Evolutionary conservation across 2,888 invertebrate species (phyloP).

Genomic region (Megaustenia siamemsis): DNA sequence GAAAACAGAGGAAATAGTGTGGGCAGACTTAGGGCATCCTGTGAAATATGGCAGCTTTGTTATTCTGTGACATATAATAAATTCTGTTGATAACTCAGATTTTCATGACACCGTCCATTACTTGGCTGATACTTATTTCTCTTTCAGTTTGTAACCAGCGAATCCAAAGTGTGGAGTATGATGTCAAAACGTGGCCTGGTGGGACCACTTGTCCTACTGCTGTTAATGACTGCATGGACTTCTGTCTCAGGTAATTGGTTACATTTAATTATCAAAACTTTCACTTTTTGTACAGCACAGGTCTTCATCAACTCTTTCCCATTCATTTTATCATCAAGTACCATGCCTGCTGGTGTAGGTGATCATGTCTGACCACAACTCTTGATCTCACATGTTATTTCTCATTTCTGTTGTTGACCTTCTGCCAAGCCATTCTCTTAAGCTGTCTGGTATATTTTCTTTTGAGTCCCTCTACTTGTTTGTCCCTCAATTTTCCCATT

Average conservation of each 20-base stretch:
- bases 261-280: neutral
- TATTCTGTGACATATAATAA: too few species aligned
- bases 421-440: neutral
- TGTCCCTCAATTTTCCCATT: too few species aligned
- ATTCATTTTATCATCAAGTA: neutral
- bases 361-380: too few species aligned
- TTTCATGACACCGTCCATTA: too few species aligned
- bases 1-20: too few species aligned
- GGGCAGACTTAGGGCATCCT: too few species aligned
- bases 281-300: neutral
- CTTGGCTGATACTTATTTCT: too few species aligned
- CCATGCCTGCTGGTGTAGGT: neutral
- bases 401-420: neutral
- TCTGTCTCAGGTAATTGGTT: slow-evolving; percentile 18
- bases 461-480: too few species aligned
- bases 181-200: neutral
- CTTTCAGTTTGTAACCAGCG: neutral
- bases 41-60: too few species aligned
- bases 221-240: neutral
- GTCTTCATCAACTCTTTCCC: neutral
- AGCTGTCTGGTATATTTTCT: too few species aligned
- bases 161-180: neutral
- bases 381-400: neutral
- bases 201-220: slow-evolving; percentile 9
- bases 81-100: too few species aligned